Base-by-base conservation (phyloP, 1,140 invertebrate genomes). In the Aporrectodea caliginosa region DNA sequence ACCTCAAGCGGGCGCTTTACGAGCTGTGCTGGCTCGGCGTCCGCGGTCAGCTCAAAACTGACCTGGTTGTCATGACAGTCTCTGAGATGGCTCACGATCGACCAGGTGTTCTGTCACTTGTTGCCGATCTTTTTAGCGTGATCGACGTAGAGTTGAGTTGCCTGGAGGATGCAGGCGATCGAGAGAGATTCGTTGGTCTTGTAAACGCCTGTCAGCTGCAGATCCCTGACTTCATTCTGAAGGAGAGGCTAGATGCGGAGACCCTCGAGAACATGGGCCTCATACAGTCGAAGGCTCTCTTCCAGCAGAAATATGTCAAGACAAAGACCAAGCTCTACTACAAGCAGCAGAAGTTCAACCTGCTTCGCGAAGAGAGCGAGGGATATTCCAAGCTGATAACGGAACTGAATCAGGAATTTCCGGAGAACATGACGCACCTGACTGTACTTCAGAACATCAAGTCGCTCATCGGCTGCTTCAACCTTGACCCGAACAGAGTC, bases 271-370 rank as follows among this genome's bases (percentile, higher is more conserved):
- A 95, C 89, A 92, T 94, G 74, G 94, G 94, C n/a, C 93, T 95
- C 71, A 90, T 98, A n/a, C 94, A 93, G 83, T 95, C 95, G 85
- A 93, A 93, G 86, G 93, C 93, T 84, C 84, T 84, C n/a, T 98
- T 97, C 89, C 94, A 95, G 86, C 95, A 94, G 77, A 98, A 97
- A 89, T 98, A 97, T 89, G 98, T 98, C 83, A 98, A 97, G 92
- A 93, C 97, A 27, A 98, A 98, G 90, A 99, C 97, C 73, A 96
- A 97, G 89, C 88, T 98, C 83, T 98, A 97, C 88, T 99, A 99
- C 87, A 99, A 99, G 88, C 98, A 99, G 88, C 92, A 97, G 83
- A 99, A 99, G 85, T 99, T 98, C 88, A 99, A 99, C 90, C 90
- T 99, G 79, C 95, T 98, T 85, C 91, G 97, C 75, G 98, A 99